Conservation (phyloP, 2,888 invertebrate genomes). For the Macrosiphum euphorbiae region DNA sequence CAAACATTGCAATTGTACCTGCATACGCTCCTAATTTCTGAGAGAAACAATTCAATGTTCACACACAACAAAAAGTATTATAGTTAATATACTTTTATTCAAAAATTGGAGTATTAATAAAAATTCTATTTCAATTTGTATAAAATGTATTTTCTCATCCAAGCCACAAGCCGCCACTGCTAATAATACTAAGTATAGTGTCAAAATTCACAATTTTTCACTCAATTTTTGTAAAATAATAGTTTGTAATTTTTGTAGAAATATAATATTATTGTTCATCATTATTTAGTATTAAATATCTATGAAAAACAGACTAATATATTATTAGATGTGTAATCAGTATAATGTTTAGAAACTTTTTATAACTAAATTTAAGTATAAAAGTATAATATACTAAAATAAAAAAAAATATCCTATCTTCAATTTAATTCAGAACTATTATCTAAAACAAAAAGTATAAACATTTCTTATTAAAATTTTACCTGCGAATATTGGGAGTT, state of each 20-base stretch:
- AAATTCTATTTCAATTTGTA: no score
- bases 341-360: neutral
- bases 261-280: neutral
- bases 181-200: neutral
- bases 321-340: conserved; percentile 38
- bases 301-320: neutral
- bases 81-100: no score
- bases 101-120: no score
- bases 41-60: no score
- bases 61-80: no score
- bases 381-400: neutral
- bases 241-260: neutral
- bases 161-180: no score
- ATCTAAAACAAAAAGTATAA: neutral
- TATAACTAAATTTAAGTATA: neutral
- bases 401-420: neutral
- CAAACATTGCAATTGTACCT: no score
- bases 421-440: conserved; percentile 15
- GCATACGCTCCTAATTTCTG: no score
- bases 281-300: neutral
- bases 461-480: conserved; percentile 18
- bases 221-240: neutral
- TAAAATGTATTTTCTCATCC: no score
- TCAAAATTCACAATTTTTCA: neutral
- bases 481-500: conserved; percentile 53